Evolutionary conservation across 2,797 vertebrate genomes (phyloP), one percentile per base, ranked within the genome.

Genomic region (Gallinago stenura): DNA sequence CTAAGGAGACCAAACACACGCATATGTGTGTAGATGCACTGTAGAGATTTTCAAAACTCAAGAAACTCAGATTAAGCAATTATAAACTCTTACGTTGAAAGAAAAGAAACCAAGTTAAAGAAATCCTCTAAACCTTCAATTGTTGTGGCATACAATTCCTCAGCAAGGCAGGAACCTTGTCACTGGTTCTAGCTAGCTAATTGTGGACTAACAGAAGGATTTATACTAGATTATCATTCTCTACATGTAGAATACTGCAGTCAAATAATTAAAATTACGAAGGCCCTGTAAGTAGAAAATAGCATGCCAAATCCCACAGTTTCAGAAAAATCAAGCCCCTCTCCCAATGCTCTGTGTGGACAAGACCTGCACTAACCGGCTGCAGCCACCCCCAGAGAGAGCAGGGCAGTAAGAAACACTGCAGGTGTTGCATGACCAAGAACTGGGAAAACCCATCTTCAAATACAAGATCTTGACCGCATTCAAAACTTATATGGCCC

Each of bases 1-100:
- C 15, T 12, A 22, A 84, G 46, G 31, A 78, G 51, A 82, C 15
- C 51, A 76, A 72, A 69, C 12, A 33, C 6, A 4, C 3, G 1
- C 3, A 0, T 3, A 0, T 5, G 26, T 5, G 6, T 12, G 14
- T 12, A 75, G 26, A 19, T 8, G 15, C n/a, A 58, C 41, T 16
- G 20, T 0, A 76, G 6, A 79, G 7, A 50, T 62, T 58, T 58
- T 72, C 46, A 76, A 66, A 91, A 25, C n/a, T 87, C 43, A 46
- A 33, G 41, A 82, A 14, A 50, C 16, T 90, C 41, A 61, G 43
- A 64, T 78, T 37, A 81, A 4, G 6, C 26, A 64, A 62, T 31
- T 62, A 20, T 57, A 43, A 51, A 56, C 48, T 51, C 11, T 85
- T 41, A 43, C 2, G 15, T 45, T 77, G 48, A 73, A 73, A 46